A percentile compares a stretch with the other conserved stretches of the same genome.
phyloP scores from a whole-genome alignment of 1,140 invertebrate species.

The Ceratosolen solmsi region DNA sequence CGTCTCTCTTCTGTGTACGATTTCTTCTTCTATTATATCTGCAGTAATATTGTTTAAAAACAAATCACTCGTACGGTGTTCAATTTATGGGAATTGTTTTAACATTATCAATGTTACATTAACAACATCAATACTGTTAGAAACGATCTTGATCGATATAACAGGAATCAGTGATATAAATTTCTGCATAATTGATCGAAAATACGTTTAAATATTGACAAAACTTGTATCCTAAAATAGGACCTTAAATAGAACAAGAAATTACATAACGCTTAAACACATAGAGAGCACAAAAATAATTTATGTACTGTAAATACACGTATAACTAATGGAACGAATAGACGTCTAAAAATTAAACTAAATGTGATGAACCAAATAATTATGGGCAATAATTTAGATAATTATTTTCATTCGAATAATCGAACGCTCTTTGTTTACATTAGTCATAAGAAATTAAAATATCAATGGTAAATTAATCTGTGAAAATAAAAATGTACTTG shows the following conservation, averaged over 20 bases:
- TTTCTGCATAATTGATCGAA: no score
- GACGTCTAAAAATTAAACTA: neutral
- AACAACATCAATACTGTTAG: no score
- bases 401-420: slow-evolving; percentile 7
- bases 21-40: slow-evolving; percentile 20
- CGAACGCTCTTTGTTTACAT: no score
- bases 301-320: slow-evolving; percentile 33
- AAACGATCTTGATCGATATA: no score
- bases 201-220: no score
- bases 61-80: slow-evolving; percentile 32
- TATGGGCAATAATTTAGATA: neutral
- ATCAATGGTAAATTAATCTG: no score
- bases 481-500: no score
- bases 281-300: slow-evolving; percentile 23
- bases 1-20: slow-evolving; percentile 28
- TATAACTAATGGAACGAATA: neutral
- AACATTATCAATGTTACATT: no score
- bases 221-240: no score
- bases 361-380: neutral
- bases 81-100: slow-evolving; percentile 26
- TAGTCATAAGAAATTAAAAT: no score
- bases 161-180: no score
- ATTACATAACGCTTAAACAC: neutral
- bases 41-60: neutral
- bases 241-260: no score